Evolutionary conservation across 2,888 invertebrate genomes (phyloP), one percentile per base, ranked within the genome.

Genomic region (Dromius quadrimaculatus): DNA sequence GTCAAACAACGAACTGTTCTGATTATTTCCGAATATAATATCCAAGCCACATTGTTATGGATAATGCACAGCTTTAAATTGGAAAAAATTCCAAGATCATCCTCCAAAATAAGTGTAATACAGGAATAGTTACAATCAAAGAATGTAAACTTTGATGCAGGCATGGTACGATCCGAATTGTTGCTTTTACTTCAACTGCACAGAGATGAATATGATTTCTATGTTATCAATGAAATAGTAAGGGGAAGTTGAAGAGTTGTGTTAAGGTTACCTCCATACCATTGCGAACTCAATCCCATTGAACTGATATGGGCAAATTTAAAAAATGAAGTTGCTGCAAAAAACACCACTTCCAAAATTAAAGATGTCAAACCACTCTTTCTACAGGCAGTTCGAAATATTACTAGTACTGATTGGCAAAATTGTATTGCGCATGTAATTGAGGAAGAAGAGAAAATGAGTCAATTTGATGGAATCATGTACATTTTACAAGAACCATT

Each of bases 11-110:
- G n/a, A n/a, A n/a, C n/a, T n/a, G n/a, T n/a, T n/a, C n/a, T n/a
- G n/a, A n/a, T n/a, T n/a, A n/a, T n/a, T n/a, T n/a, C n/a, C n/a
- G n/a, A n/a, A n/a, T n/a, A n/a, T n/a, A n/a, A n/a, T n/a, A n/a
- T n/a, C n/a, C n/a, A n/a, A n/a, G n/a, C n/a, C n/a, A n/a, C n/a
- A n/a, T n/a, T n/a, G n/a, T n/a, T n/a, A n/a, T n/a, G n/a, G n/a
- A n/a, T n/a, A n/a, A n/a, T n/a, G n/a, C 71, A 72, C 36, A 63
- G 62, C 19, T 13, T 68, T n/a, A 64, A 50, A 32, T 19, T 34
- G 15, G 71, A 71, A 28, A 38, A 57, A 43, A 41, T 43, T 50
- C 69, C 71, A 22, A 68, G 28, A 1, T 13, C 57, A 8, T 9
- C 22, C 9, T 54, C 62, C 1, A 73, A 61, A 13, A 72, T 72